Base-by-base conservation (phyloP, 2,797 vertebrate species). In the Neoniphon sammara region DNA sequence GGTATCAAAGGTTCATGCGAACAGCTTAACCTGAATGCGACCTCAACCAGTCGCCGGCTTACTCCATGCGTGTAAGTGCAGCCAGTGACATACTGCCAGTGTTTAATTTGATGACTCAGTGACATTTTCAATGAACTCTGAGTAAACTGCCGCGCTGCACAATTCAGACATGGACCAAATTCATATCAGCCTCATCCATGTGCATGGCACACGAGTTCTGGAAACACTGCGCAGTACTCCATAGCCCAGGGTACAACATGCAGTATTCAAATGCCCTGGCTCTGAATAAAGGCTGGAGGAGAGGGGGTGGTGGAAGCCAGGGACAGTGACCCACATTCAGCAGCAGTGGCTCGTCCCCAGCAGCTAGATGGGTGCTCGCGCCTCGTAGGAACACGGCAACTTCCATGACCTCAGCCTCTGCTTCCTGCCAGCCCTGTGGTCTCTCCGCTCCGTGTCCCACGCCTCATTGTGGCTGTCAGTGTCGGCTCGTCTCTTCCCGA, bases 281-380 rank as follows among this genome's bases (percentile, higher is more conserved):
- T 83, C 55, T 72, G 70, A 56, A 70, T 75, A 31, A 79, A 80
- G 63, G 80, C 79, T 73, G 0, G 73, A 81, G 76, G 81, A 83
- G 80, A 61, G 70, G 61, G 30, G 47, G 74, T 49, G 11, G 66
- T 47, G 62, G 73, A 65, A 78, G 73, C 77, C 77, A 70, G 60
- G 61, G 74, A 82, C 70, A 78, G 75, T 85, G 87, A 88, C 86
- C 86, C 85, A 86, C 83, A 87, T 89, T 88, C 75, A 15, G 72
- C 57, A 5, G 66, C 14, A 67, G 67, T 25, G 72, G 60, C 73
- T 79, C 70, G 50, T 66, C 82, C 75, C 85, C 74, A 66, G 66
- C 60, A 83, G 85, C 77, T 20, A 68, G 27, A 50, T 15, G 72
- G 47, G 66, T 42, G 63, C 76, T 72, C 12, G 7, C 18, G 14